Conservation (phyloP, 2,113 vertebrate species). For the Datnioides undecimradiatus region DNA sequence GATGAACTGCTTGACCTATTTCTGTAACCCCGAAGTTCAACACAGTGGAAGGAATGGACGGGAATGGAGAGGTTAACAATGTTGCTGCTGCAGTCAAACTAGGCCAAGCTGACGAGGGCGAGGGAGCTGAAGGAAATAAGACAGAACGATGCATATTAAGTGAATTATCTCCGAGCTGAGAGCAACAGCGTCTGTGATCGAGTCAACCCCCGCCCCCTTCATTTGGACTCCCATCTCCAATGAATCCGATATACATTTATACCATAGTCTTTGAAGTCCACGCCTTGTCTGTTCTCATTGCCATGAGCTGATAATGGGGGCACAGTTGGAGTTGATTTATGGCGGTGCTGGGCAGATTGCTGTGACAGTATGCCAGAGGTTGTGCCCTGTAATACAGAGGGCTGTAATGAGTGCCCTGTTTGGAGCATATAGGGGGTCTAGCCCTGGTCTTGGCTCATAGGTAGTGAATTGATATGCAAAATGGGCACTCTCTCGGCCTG, state of each 20-base stretch:
- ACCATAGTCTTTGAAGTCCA: slow-evolving; percentile 47
- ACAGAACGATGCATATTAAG: slow-evolving; percentile 65
- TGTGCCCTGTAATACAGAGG: slow-evolving; percentile 63
- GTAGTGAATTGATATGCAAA: slow-evolving; percentile 66
- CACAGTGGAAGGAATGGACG: slow-evolving; percentile 39
- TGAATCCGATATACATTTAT: slow-evolving; percentile 46
- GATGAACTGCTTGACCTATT: slow-evolving; percentile 69
- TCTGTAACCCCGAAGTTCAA: slow-evolving; percentile 58
- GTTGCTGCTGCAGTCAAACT: slow-evolving; percentile 55
- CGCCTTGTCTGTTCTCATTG: slow-evolving; percentile 69
- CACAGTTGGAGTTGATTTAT: slow-evolving; percentile 71
- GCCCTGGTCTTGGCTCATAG: slow-evolving; percentile 55
- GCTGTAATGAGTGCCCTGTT: slow-evolving; percentile 71
- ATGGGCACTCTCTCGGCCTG: slow-evolving; percentile 45
- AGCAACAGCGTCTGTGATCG: slow-evolving; percentile 41
- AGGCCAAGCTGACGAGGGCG: slow-evolving; percentile 45
- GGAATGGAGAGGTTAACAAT: slow-evolving; percentile 57
- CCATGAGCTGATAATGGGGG: slow-evolving; percentile 62
- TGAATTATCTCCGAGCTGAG: slow-evolving; percentile 71
- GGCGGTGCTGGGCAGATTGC: slow-evolving; percentile 63
- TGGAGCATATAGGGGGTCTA: slow-evolving; percentile 29
- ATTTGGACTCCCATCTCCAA: slow-evolving; percentile 45
- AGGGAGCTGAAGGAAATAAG: slow-evolving; percentile 52
- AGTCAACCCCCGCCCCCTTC: slow-evolving; percentile 26
- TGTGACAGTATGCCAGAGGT: slow-evolving; percentile 71